Conservation (phyloP, 2,113 vertebrate genomes). For the Ptilorrhoa leucosticta region DNA sequence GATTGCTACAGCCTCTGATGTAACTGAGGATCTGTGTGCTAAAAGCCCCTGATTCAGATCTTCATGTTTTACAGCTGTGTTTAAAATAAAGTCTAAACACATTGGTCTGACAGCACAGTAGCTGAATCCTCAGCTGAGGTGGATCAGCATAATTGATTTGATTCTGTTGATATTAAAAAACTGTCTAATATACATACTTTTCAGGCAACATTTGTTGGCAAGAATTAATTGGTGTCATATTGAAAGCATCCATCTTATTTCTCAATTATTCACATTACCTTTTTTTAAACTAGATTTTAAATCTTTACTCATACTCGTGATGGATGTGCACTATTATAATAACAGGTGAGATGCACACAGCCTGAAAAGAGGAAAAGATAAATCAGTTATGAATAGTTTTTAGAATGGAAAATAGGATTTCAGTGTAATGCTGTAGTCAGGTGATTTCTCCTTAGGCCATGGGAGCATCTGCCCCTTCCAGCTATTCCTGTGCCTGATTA, state of each 20-base stretch:
- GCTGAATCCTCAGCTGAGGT: neutral
- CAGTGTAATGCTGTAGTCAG: neutral
- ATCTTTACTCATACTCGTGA: neutral
- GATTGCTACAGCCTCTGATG: neutral
- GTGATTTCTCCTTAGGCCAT: neutral
- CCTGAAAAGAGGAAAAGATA: neutral
- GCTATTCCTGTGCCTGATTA: neutral
- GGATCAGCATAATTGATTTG: neutral
- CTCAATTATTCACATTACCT: neutral
- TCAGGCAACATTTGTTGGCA: neutral
- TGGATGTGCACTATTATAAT: neutral
- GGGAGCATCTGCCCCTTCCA: neutral
- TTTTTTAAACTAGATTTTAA: neutral
- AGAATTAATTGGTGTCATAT: neutral
- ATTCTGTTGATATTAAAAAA: neutral
- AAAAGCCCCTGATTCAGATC: neutral
- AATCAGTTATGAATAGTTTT: neutral
- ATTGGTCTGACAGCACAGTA: neutral
- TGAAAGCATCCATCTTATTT: neutral
- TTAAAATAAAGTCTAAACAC: neutral
- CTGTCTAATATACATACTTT: neutral
- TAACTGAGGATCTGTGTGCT: neutral
- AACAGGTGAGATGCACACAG: neutral
- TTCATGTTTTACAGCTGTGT: neutral
- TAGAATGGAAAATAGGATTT: neutral